Evolutionary conservation across 2,888 invertebrate species (phyloP).

Genomic region (Mantis religiosa): DNA sequence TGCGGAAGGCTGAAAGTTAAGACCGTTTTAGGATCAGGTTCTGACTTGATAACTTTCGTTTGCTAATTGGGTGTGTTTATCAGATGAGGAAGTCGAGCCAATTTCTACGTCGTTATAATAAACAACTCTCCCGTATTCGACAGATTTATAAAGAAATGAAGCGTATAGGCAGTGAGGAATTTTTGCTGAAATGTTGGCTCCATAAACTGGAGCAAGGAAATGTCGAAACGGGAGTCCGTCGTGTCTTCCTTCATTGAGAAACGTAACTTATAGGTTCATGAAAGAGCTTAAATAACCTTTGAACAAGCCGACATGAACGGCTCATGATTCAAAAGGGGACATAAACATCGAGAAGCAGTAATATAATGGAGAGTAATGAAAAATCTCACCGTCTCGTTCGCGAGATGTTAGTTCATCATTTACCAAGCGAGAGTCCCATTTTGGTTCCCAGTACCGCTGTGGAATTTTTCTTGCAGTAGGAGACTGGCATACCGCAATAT

Average conservation of each 20-base stretch:
- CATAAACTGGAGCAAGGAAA: not conserved
- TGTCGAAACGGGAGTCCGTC: not conserved
- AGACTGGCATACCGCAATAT: too few species aligned
- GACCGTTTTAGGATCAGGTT: not conserved
- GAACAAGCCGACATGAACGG: not conserved
- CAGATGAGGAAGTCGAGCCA: not conserved
- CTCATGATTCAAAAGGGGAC: too few species aligned
- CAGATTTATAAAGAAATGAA: not conserved
- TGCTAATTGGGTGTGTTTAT: not conserved
- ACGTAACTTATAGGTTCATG: not conserved
- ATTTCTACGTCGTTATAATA: not conserved
- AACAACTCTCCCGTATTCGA: not conserved
- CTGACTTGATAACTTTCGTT: not conserved
- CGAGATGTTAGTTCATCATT: too few species aligned
- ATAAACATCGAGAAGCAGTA: too few species aligned
- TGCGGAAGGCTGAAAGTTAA: not conserved
- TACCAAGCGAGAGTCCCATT: too few species aligned
- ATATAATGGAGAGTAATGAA: too few species aligned
- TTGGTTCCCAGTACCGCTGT: too few species aligned
- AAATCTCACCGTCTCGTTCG: too few species aligned
- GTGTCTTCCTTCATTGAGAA: not conserved
- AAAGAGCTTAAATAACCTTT: not conserved
- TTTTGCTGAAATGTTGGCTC: not conserved
- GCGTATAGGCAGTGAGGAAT: not conserved
- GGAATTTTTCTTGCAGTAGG: too few species aligned